Evolutionary conservation across 1,140 invertebrate species (phyloP), one percentile per base, ranked within the genome.

Genomic region (Tetramorium simillimum): DNA sequence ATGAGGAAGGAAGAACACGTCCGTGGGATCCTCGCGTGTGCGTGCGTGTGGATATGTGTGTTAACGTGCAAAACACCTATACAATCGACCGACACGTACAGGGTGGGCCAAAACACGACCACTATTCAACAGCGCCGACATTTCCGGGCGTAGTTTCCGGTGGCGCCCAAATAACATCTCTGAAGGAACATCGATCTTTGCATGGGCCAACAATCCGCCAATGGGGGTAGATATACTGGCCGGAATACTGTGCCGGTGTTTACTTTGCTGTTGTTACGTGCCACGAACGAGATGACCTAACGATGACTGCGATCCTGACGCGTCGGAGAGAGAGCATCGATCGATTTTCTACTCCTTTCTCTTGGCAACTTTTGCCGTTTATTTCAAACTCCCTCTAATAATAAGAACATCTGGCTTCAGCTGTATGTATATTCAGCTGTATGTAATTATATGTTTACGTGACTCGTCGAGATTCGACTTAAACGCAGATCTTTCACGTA

Each of bases 101-200:
- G 43, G 87, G 85, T 85, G 81, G 87, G 91, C 91, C 91, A 94
- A 94, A 94, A 93, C 92, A 94, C 91, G 90, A 89, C 90, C 92
- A 92, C 93, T 92, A 92, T 92, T 94, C 93, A 93, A 91, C 88
- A 86, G 40, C 56, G 70, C 86, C 70, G 89, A 90, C 89, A 43
- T 90, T 85, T 90, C 73, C 89, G 89, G 33, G 58, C 75, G 69
- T 85, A 87, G 89, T 76, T 90, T 90, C 86, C 88, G 75, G 73
- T 81, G 78, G 58, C 67, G 73, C 18, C 78, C 85, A 58, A 90
- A 90, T 87, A 90, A 89, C 88, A 81, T 90, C 88, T 90, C 72
- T 56, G 80, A 85, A 87, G 86, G 62, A 81, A 67, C 80, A 85
- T 89, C 88, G 89, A 89, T 78, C 89, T 65, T 67, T 73, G 77